phyloP scores from a whole-genome alignment of 2,113 vertebrate genomes.

The Syngnathus floridae region DNA sequence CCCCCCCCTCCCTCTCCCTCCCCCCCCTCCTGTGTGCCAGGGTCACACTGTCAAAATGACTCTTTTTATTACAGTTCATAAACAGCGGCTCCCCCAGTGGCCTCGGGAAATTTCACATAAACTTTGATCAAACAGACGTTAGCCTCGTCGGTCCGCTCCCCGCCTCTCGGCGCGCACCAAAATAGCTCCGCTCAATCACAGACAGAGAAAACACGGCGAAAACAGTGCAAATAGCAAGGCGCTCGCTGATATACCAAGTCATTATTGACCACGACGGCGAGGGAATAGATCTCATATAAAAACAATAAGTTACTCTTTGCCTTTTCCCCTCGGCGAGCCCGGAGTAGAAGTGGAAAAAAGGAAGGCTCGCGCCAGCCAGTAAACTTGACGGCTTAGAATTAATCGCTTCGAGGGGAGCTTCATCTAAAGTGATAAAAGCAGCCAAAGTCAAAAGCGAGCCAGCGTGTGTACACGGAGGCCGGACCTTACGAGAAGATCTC shows the following conservation, averaged over 20 bases:
- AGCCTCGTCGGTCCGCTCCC: conserved; percentile 70
- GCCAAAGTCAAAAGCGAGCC: conserved; percentile 40
- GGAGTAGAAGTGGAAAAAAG: conserved; percentile 46
- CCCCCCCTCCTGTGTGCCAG: conserved; percentile 57
- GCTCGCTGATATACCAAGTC: conserved; percentile 71
- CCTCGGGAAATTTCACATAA: conserved; percentile 90
- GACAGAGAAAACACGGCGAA: conserved; percentile 72
- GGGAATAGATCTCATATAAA: conserved; percentile 79
- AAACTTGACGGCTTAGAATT: conserved; percentile 73
- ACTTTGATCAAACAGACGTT: conserved; percentile 93
- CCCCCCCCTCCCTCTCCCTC: conserved; percentile 6
- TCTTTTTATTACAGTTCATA: conserved; percentile 99
- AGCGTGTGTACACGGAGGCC: conserved; percentile 39
- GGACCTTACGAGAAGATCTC: conserved; percentile 25
- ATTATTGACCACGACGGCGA: conserved; percentile 74
- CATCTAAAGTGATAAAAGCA: conserved; percentile 56
- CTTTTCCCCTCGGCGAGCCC: conserved; percentile 37
- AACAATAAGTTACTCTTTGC: conserved; percentile 74
- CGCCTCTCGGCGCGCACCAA: conserved; percentile 63
- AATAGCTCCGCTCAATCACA: conserved; percentile 74
- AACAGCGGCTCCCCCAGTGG: conserved; percentile 86
- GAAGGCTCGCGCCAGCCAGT: conserved; percentile 46
- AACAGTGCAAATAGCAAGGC: conserved; percentile 78
- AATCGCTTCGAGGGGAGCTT: conserved; percentile 65
- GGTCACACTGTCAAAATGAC: conserved; percentile 95